Evolutionary conservation across 30 jellyfish, hydroid and myxozoan genomes (phyloP).

Genomic region (Aurelia aurita): DNA sequence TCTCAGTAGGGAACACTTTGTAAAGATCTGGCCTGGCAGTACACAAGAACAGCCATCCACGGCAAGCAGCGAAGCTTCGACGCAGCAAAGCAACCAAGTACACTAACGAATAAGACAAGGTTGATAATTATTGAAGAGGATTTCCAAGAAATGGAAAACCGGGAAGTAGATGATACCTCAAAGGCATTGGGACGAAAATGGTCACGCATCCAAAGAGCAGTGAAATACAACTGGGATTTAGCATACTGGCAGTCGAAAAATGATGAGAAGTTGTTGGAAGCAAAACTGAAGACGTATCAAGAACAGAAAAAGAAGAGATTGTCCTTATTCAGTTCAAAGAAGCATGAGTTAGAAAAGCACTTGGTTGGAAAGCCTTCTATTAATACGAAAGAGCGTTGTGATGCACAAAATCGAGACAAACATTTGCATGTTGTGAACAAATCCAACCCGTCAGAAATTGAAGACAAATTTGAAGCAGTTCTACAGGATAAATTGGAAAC

Average conservation of each 20-base stretch:
- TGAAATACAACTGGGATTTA: constrained; percentile 24
- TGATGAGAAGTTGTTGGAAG: constrained; percentile 24
- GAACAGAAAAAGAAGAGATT: constrained; percentile 25
- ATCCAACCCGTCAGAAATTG: no score
- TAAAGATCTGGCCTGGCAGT: no score
- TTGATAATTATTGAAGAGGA: background rate
- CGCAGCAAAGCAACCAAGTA: no score
- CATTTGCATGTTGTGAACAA: no score
- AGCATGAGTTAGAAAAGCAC: constrained; percentile 17
- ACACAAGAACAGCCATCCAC: no score
- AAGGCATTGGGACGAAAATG: background rate
- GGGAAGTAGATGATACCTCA: background rate
- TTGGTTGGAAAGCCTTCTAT: background rate
- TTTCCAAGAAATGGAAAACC: background rate
- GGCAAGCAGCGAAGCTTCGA: no score
- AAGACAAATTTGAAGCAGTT: no score
- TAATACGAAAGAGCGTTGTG: background rate
- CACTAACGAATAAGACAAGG: no score
- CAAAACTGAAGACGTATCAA: constrained; percentile 18
- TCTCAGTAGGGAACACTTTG: no score
- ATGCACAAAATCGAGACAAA: background rate
- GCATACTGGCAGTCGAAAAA: constrained; percentile 36
- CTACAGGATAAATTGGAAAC: no score
- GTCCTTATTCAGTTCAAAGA: constrained; percentile 17
- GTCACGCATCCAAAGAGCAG: constrained; percentile 21